A percentile compares a stretch with the other conserved stretches of the same genome.
phyloP scores from a whole-genome alignment of 2,888 invertebrate species.

The Malthinus flaveolus region DNA sequence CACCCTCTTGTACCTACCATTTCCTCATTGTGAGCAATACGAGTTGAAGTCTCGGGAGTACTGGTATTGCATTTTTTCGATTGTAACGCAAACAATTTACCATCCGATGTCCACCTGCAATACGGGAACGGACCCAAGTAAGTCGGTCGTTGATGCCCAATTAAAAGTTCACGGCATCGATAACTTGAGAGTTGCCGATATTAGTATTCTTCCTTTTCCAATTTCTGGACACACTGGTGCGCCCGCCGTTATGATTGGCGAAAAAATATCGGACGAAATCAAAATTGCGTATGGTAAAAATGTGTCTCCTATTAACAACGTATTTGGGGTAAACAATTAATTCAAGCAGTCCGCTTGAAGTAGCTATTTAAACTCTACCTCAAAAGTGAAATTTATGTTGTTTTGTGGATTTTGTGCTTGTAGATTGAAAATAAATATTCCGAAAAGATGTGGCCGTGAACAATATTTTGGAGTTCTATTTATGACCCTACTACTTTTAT shows the following conservation, averaged over 20 bases:
- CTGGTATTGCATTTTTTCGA: conserved; percentile 65
- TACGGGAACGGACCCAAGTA: conserved; percentile 62
- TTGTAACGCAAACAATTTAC: conserved; percentile 70
- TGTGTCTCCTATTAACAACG: background rate
- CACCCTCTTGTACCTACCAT: conserved; percentile 58
- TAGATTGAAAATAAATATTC: too few species aligned
- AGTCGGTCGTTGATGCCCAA: background rate
- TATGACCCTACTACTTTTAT: too few species aligned
- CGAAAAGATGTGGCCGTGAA: too few species aligned
- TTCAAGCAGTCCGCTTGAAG: too few species aligned
- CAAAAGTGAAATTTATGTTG: too few species aligned
- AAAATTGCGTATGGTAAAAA: conserved; percentile 37
- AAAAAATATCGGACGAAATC: conserved; percentile 59
- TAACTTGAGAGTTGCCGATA: conserved; percentile 58
- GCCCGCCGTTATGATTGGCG: conserved; percentile 59
- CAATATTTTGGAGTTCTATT: too few species aligned
- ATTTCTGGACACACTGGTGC: conserved; percentile 58
- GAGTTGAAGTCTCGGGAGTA: conserved; percentile 67
- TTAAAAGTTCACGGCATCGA: conserved; percentile 50
- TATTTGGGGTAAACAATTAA: background rate
- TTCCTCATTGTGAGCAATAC: conserved; percentile 62
- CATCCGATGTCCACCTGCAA: conserved; percentile 72
- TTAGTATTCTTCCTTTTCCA: conserved; percentile 58
- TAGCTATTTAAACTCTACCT: too few species aligned
- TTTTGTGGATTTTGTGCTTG: too few species aligned